These are phyloP conservation scores for Scrobipalpa costella DNA, from an alignment of 2,888 invertebrate species.

Conservation along the genomic window DNA sequence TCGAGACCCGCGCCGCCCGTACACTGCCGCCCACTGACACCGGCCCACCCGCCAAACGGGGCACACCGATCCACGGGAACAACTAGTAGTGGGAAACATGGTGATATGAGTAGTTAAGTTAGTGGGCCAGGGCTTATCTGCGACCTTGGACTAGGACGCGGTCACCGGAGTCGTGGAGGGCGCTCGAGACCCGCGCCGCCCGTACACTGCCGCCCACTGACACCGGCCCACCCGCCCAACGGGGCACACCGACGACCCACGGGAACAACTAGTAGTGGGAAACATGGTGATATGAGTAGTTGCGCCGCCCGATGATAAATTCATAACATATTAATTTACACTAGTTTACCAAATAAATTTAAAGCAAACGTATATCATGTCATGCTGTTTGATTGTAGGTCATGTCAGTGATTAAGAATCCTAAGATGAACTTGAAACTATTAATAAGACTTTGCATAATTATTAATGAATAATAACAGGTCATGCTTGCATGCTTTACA, in stretches of 20 bases:
- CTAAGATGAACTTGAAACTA: no score
- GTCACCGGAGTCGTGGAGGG: slow-evolving; percentile 47
- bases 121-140: slow-evolving; percentile 49
- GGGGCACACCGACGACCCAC: neutral
- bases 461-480: no score
- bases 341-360: no score
- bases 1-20: slow-evolving; percentile 30
- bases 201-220: slow-evolving; percentile 33
- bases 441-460: no score
- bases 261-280: no score
- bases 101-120: slow-evolving; percentile 10
- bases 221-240: neutral
- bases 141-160: slow-evolving; percentile 54
- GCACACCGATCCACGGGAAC: neutral
- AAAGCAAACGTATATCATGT: no score
- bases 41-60: neutral
- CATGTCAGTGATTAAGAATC: no score
- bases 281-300: neutral
- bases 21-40: slow-evolving; percentile 31
- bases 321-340: no score
- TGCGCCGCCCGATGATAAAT: no score
- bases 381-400: no score
- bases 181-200: slow-evolving; percentile 28
- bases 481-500: no score
- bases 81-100: no score